phyloP scores from a whole-genome alignment of 2,888 invertebrate species.

The Petrophora chlorosata region DNA sequence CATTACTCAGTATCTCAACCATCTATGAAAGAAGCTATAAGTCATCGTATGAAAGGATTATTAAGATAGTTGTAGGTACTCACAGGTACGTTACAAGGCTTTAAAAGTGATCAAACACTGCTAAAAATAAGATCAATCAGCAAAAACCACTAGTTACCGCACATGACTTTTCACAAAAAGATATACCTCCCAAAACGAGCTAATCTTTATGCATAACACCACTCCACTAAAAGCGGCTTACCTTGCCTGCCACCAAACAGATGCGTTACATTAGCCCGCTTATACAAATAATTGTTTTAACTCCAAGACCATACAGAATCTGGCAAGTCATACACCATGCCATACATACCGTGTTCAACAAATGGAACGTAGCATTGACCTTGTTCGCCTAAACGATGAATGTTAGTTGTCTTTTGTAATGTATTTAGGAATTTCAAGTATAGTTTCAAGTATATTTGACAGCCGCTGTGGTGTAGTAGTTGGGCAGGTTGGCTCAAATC shows the following conservation, averaged over 20 bases:
- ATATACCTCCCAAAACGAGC: constrained; percentile 4
- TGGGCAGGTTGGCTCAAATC: no score
- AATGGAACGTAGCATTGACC: constrained; percentile 31
- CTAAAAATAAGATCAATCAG: no score
- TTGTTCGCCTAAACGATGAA: constrained; percentile 14
- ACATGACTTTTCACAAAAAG: no score
- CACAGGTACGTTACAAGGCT: no score
- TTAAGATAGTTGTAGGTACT: no score
- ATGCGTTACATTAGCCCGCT: constrained; percentile 7
- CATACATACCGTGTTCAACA: constrained; percentile 9
- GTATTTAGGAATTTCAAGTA: constrained; percentile 10
- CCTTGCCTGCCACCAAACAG: constrained; percentile 12
- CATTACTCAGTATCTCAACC: no score
- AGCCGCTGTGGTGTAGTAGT: background rate
- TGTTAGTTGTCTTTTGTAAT: constrained; percentile 4
- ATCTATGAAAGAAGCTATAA: no score
- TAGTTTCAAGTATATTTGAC: background rate
- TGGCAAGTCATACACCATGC: constrained; percentile 24
- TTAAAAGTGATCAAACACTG: no score
- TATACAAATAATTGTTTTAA: constrained; percentile 20
- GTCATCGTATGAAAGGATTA: no score
- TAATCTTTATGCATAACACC: constrained; percentile 12
- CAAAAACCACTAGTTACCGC: no score
- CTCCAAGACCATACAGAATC: constrained; percentile 22
- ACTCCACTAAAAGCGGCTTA: constrained; percentile 12